Evolutionary conservation across 2,797 vertebrate genomes (phyloP), one percentile per base, ranked within the genome.

Genomic region (Ataeniobius toweri): DNA sequence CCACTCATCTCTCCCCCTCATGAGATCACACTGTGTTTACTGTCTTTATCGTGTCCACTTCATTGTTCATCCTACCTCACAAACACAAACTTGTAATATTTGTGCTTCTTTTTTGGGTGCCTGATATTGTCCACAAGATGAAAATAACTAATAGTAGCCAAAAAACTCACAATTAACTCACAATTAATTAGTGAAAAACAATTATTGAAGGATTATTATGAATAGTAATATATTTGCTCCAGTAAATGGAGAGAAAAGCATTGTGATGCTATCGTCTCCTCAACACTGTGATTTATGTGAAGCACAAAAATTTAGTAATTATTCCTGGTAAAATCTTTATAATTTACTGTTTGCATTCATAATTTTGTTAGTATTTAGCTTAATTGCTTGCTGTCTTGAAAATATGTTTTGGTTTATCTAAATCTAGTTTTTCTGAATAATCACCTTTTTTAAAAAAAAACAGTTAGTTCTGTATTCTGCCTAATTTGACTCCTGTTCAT

Each of bases 51-150:
- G 6, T 59, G 73, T 78, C 9, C n/a, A 58, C 58, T 51, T 51
- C 41, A n/a, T 75, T 50, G 65, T 86, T 73, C 81, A 79, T 73
- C 75, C 83, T 91, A 89, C 88, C 88, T 92, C 90, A 89, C 84
- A 61, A 73, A 78, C 70, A 73, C 56, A 6, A 68, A 74, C 75
- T 80, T 58, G 13, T 56, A 22, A 20, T 24, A 39, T 5, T 22
- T 39, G 31, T 41, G 31, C 31, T 24, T 6, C 46, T 39, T 39
- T 28, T 72, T 24, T 55, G 65, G 73, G 44, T 71, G 67, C 28
- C 61, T 58, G 39, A n/a, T 63, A 39, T 51, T 55, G 22, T 77
- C 44, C 51, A 79, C 61, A 72, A 48, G 70, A 84, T 56, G 63
- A 67, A 41, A 67, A 31, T 31, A 67, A 22, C 61, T 65, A 39